Conservation (phyloP, 2,113 vertebrate species). For the Microcebus jonahi region DNA sequence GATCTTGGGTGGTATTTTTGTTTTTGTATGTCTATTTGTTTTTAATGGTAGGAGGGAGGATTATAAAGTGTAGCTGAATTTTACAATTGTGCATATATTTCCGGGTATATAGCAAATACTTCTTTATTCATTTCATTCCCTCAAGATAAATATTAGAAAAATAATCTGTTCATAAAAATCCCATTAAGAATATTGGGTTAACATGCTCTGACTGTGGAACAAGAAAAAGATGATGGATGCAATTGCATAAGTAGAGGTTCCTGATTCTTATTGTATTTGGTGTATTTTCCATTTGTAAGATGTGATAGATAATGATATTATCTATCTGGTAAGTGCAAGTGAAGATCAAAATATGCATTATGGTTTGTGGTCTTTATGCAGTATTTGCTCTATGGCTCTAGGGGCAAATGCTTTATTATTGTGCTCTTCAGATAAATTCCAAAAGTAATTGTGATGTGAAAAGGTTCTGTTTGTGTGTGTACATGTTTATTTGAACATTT, state of each 20-base stretch:
- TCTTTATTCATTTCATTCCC: conserved; percentile 64
- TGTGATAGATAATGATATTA: background rate
- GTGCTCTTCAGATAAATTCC: background rate
- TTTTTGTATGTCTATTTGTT: background rate
- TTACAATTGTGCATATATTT: conserved; percentile 64
- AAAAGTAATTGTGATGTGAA: background rate
- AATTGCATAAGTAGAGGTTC: background rate
- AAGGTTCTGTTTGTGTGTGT: background rate
- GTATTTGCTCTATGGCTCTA: background rate
- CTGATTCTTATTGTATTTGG: background rate
- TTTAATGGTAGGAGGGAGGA: conserved; percentile 1
- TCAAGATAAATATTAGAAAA: conserved; percentile 56
- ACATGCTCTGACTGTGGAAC: conserved; percentile 46
- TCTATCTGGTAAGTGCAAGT: background rate
- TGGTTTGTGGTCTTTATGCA: background rate
- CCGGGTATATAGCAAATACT: conserved; percentile 63
- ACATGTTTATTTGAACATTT: background rate
- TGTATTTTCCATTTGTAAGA: background rate
- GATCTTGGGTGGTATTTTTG: background rate
- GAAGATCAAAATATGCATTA: background rate
- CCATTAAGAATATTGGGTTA: conserved; percentile 23
- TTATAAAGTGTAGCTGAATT: conserved; percentile 72
- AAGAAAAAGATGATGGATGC: background rate
- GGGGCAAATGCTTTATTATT: background rate
- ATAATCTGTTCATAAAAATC: conserved; percentile 48